Percentiles rank a stretch among this genome's conserved stretches.
phyloP scores from a whole-genome alignment of 2,113 vertebrate species.

The Plestiodon gilberti region DNA sequence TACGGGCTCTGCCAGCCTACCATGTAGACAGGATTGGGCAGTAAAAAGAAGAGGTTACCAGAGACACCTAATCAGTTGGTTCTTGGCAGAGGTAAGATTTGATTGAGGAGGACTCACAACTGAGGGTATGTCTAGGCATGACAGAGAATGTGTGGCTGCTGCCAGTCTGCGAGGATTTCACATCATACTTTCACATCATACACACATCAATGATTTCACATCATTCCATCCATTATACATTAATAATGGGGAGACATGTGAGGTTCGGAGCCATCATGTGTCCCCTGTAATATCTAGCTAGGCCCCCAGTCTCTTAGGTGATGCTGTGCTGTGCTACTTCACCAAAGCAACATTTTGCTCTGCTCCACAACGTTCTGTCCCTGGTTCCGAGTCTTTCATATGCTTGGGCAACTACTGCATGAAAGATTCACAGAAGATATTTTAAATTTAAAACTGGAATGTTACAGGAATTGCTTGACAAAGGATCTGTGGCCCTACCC shows the following conservation, averaged over 20 bases:
- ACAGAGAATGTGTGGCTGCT: too few relatives aligned
- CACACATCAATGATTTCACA: too few relatives aligned
- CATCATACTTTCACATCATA: too few relatives aligned
- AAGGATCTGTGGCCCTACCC: neutral
- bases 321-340: neutral
- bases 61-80: too few relatives aligned
- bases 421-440: neutral
- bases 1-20: too few relatives aligned
- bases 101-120: too few relatives aligned
- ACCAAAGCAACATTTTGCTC: neutral
- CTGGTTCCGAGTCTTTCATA: neutral
- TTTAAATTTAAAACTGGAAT: slow-evolving; percentile 10
- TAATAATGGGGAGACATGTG: neutral
- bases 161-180: neutral
- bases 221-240: neutral
- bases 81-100: too few relatives aligned
- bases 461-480: neutral
- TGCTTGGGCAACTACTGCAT: neutral
- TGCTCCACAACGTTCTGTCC: neutral
- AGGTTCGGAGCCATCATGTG: neutral
- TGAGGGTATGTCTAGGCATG: neutral
- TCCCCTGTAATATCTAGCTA: neutral
- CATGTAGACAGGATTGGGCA: too few relatives aligned
- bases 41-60: too few relatives aligned
- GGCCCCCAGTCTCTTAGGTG: neutral